Evolutionary conservation across 2,888 invertebrate species (phyloP).

Genomic region (Callinectes sapidus): DNA sequence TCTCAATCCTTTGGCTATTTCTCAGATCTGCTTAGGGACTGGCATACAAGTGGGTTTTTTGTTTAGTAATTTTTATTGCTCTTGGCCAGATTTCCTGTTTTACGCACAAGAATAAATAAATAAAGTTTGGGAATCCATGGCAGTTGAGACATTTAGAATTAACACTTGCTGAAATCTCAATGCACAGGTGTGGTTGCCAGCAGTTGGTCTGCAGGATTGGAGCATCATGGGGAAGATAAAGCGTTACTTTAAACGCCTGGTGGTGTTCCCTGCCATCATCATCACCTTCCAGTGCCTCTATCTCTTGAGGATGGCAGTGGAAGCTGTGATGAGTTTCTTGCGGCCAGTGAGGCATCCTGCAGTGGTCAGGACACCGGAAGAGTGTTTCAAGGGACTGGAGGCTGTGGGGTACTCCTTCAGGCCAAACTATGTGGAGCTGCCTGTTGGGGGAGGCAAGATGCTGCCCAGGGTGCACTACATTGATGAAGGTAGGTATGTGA

Average conservation of each 20-base stretch:
- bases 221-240: conserved; percentile 17
- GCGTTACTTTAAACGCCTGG: conserved; percentile 39
- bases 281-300: neutral
- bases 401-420: conserved; percentile 58
- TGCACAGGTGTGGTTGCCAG: neutral
- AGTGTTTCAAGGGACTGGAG: conserved; percentile 49
- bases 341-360: neutral
- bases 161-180: neutral
- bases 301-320: neutral
- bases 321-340: neutral
- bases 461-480: conserved; percentile 70
- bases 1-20: no score
- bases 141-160: neutral
- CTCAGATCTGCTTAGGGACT: no score
- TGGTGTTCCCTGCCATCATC: conserved; percentile 51
- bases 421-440: conserved; percentile 61
- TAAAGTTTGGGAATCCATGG: no score
- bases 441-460: conserved; percentile 63
- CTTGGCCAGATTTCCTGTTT: no score
- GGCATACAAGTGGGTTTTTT: no score
- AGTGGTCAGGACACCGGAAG: conserved; percentile 66
- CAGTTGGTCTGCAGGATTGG: neutral
- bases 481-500: conserved; percentile 66
- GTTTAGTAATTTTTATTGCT: no score
- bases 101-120: no score